Percentiles rank a stretch among this genome's conserved stretches.
phyloP scores from a whole-genome alignment of 2,797 vertebrate genomes.

The Squalus acanthias region DNA sequence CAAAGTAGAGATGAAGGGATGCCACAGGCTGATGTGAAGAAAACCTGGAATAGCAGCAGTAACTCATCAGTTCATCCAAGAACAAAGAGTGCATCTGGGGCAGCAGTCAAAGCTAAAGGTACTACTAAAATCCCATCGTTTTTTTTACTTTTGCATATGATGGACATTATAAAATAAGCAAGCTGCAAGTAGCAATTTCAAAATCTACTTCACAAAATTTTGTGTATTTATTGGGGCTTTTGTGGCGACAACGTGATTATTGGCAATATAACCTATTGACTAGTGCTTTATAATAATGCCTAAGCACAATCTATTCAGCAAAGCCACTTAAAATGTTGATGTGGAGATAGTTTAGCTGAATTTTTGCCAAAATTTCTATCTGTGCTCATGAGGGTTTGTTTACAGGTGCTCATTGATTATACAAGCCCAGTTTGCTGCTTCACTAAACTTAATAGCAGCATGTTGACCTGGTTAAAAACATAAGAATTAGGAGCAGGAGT shows the following conservation, averaged over 20 bases:
- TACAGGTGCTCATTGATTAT: too few species aligned
- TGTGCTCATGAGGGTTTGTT: background rate
- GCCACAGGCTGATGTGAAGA: constrained; percentile 58
- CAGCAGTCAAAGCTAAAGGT: constrained; percentile 68
- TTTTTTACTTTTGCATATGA: background rate
- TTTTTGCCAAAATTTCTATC: background rate
- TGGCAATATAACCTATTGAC: background rate
- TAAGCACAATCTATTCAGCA: too few species aligned
- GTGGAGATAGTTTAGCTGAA: too few species aligned
- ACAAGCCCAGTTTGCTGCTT: background rate
- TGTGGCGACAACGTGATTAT: background rate
- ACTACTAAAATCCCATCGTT: constrained; percentile 42
- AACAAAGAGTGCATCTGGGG: constrained; percentile 58
- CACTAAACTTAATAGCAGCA: background rate
- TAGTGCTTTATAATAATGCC: background rate
- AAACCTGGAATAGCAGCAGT: constrained; percentile 52
- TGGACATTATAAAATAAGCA: background rate
- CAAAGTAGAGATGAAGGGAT: constrained; percentile 64
- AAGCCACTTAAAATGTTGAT: background rate
- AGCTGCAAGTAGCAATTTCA: background rate
- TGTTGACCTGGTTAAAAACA: background rate
- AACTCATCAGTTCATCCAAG: constrained; percentile 60
- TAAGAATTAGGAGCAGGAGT: too few species aligned
- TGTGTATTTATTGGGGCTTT: background rate
- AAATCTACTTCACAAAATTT: background rate